Conservation (phyloP, 2,888 invertebrate species). For the Apomyelois bistriatella region DNA sequence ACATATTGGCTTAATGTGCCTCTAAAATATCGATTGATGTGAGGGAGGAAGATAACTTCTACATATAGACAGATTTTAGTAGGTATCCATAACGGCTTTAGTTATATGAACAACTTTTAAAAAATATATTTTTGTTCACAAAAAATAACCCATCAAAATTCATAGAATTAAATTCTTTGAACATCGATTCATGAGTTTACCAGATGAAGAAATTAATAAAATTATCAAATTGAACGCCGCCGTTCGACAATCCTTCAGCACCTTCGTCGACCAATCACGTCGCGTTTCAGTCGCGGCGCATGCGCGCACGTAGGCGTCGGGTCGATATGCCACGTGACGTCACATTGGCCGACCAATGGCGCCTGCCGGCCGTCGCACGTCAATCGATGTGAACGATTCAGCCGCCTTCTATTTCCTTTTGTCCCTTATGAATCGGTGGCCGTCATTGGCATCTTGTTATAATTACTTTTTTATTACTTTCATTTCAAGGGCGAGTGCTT, state of each 20-base stretch:
- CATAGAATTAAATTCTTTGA: slow-evolving; percentile 4
- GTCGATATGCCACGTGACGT: slow-evolving; percentile 70
- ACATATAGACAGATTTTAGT: too few species aligned
- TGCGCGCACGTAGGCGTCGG: slow-evolving; percentile 69
- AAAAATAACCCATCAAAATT: neutral
- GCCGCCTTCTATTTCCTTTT: slow-evolving; percentile 31
- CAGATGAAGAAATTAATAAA: slow-evolving; percentile 27
- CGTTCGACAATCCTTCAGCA: slow-evolving; percentile 40
- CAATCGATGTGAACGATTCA: slow-evolving; percentile 67
- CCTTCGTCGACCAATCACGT: slow-evolving; percentile 49
- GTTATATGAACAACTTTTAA: too few species aligned
- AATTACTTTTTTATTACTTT: slow-evolving; percentile 18
- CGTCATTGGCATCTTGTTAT: slow-evolving; percentile 31
- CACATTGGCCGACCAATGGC: slow-evolving; percentile 66
- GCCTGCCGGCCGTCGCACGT: slow-evolving; percentile 54
- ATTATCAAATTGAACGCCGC: slow-evolving; percentile 38
- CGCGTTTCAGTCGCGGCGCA: slow-evolving; percentile 45
- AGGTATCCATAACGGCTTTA: too few species aligned
- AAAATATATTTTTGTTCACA: too few species aligned
- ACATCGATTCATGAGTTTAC: neutral
- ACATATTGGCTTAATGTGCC: too few species aligned
- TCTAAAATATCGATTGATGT: too few species aligned
- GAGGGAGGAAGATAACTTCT: too few species aligned
- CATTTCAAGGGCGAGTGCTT: slow-evolving; percentile 32
- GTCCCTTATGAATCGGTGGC: slow-evolving; percentile 24